Conservation (phyloP, 2,888 invertebrate genomes). For the Microplitis manilae region DNA sequence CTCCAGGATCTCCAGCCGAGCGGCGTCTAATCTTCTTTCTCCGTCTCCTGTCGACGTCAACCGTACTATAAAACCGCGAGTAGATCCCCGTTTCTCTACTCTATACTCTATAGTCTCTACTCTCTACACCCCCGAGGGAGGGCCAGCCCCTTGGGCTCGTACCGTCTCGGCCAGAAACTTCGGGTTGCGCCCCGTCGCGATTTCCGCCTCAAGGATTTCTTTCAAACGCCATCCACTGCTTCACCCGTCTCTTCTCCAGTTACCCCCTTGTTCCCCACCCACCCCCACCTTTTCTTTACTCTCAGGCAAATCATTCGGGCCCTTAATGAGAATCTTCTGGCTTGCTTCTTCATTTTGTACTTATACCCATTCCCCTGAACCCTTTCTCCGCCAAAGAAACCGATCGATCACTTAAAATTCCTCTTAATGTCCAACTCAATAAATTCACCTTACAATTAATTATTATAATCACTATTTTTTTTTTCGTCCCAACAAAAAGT, state of each 20-base stretch:
- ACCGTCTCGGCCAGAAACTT: constrained; percentile 52
- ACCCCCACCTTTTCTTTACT: neutral
- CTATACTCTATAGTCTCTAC: constrained; percentile 11
- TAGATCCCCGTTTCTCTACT: constrained; percentile 12
- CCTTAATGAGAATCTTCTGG: constrained; percentile 33
- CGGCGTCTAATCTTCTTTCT: constrained; percentile 53
- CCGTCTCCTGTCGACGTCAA: constrained; percentile 43
- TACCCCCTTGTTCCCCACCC: neutral
- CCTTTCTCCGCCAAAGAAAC: neutral
- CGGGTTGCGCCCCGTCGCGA: constrained; percentile 47
- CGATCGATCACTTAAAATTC: constrained; percentile 22
- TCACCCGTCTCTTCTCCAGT: neutral
- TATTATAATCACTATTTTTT: neutral
- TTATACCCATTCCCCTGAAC: neutral
- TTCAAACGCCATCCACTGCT: constrained; percentile 38
- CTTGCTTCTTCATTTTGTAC: neutral
- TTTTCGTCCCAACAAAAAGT: neutral
- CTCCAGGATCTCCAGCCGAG: constrained; percentile 40
- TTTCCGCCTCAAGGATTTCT: constrained; percentile 53
- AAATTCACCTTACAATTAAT: too few relatives aligned
- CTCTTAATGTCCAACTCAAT: too few relatives aligned
- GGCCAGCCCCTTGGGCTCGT: constrained; percentile 40
- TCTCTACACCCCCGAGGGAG: constrained; percentile 40
- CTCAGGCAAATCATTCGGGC: constrained; percentile 29
- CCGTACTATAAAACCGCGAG: constrained; percentile 50